Evolutionary conservation across 2,888 invertebrate species (phyloP), one percentile per base, ranked within the genome.

Genomic region (Tridacna crocea): DNA sequence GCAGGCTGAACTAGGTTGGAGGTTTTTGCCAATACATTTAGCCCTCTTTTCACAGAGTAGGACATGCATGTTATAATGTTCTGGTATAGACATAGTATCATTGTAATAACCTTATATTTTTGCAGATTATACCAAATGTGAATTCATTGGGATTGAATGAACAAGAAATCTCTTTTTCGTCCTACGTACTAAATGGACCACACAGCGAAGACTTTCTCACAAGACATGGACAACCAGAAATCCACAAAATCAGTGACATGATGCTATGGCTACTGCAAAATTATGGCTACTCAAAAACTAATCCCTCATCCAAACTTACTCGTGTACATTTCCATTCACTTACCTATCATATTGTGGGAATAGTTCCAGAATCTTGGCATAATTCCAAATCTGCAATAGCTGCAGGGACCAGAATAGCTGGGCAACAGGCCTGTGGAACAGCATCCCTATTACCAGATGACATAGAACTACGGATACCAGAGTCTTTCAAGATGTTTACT

Each of bases 271-370:
- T 95, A n/a, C 83, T 95, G 77, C 89, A 92, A 48, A 94, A 88
- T 15, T 95, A 91, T 84, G 95, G 95, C 51, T 89, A 92, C 75
- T 94, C 94, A 24, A 83, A 90, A 74, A 89, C 83, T 24, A 92
- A 92, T 51, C 92, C 90, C 12, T 82, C 90, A 82, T 91, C 92
- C 51, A 91, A 94, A 68, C 92, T 95, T 47, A 94, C 95, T 24
- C 88, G 95, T 63, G 92, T 95, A 51, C 95, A 95, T 88, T 95
- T 95, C 85, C 95, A 95, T 83, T 95, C 94, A n/a, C 89, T 95
- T 24, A 94, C 94, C 4, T 95, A 93, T 87, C 95, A 95, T 88
- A 93, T 95, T 27, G 92, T 95, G 79, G 95, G 93, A 19, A 88
- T 88, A 12, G 79, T 90, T n/a, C 87, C 90, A 10, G 89, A 91